phyloP scores from a whole-genome alignment of 53 echinoderm and acorn worm genomes.

The Mesocentrotus franciscanus region DNA sequence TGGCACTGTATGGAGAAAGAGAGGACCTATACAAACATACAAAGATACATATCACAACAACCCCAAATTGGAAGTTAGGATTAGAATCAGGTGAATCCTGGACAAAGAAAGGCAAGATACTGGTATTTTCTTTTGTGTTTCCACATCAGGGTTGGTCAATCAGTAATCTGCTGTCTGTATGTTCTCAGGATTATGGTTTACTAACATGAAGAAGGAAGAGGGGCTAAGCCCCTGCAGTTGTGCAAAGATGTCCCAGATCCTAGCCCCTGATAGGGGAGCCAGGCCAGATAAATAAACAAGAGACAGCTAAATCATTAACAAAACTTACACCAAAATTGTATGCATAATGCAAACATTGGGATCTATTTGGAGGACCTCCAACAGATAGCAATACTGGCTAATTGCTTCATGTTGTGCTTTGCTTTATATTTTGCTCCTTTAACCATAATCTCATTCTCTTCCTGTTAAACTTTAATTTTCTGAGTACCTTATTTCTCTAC shows the following conservation, averaged over 20 bases:
- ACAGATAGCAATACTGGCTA: slow-evolving; percentile 28
- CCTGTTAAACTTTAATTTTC: slow-evolving; percentile 48
- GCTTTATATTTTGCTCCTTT: not conserved
- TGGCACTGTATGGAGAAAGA: not conserved
- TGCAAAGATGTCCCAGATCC: slow-evolving; percentile 55
- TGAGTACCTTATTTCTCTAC: not conserved
- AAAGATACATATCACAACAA: slow-evolving; percentile 66
- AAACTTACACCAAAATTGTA: slow-evolving; percentile 60
- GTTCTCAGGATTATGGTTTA: slow-evolving; percentile 13
- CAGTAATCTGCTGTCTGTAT: slow-evolving; percentile 58
- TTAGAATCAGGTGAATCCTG: slow-evolving; percentile 50
- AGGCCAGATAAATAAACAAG: slow-evolving; percentile 34
- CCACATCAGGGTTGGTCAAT: slow-evolving; percentile 51
- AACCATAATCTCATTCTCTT: slow-evolving; percentile 26
- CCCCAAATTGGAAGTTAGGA: slow-evolving; percentile 59
- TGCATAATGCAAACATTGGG: slow-evolving; percentile 44
- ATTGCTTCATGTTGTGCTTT: slow-evolving; percentile 3
- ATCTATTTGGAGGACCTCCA: slow-evolving; percentile 30
- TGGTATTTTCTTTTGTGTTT: slow-evolving; percentile 51
- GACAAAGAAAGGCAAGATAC: slow-evolving; percentile 32
- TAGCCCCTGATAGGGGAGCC: not conserved
- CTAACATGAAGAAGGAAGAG: slow-evolving; percentile 35
- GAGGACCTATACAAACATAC: not conserved
- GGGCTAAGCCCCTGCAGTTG: slow-evolving; percentile 45
- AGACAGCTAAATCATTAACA: slow-evolving; percentile 69